A percentile compares a stretch with the other conserved stretches of the same genome.
phyloP scores from a whole-genome alignment of 2,113 vertebrate species.

The Vireo altiloquus region DNA sequence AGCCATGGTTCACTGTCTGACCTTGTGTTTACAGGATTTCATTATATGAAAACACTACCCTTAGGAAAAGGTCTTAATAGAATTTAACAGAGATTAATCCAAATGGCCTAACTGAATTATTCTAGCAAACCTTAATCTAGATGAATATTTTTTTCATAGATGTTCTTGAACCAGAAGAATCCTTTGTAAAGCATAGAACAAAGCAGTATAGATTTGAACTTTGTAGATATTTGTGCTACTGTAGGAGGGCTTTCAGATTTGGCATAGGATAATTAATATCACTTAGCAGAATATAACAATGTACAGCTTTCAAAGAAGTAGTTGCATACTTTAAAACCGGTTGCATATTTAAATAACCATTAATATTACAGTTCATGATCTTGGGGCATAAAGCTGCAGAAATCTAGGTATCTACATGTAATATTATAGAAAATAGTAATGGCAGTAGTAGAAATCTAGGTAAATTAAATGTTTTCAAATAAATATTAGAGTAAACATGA shows the following conservation, averaged over 20 bases:
- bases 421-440: background rate
- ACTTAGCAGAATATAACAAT: background rate
- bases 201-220: background rate
- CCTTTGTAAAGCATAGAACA: background rate
- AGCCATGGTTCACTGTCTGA: conserved; percentile 3
- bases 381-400: background rate
- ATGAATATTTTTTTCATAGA: background rate
- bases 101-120: background rate
- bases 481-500: background rate
- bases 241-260: background rate
- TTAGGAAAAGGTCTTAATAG: background rate
- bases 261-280: background rate
- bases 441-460: background rate
- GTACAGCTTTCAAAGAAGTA: background rate
- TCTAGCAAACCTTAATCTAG: background rate
- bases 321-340: background rate
- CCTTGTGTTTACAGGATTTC: conserved; percentile 33
- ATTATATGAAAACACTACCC: background rate
- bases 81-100: conserved; percentile 25
- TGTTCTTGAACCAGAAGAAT: background rate
- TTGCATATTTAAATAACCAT: background rate
- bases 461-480: background rate
- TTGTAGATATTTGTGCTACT: background rate
- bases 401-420: background rate
- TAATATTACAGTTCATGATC: background rate